These are phyloP conservation scores for Atlantisia rogersi DNA, from an alignment of 2,113 vertebrate genomes.

Conservation along the genomic window DNA sequence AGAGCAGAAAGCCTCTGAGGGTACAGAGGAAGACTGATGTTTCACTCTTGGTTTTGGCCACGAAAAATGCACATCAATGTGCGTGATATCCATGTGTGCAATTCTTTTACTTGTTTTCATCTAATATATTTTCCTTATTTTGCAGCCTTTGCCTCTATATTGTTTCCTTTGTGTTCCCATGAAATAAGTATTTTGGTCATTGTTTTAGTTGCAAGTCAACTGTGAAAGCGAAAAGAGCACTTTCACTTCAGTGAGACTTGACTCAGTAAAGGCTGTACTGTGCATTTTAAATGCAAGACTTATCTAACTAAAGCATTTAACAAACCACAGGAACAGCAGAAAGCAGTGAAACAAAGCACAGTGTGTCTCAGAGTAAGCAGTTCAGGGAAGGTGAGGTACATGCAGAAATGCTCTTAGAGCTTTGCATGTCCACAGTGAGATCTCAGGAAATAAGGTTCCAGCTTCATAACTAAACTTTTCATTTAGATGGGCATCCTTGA, in stretches of 20 bases:
- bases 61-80: neutral
- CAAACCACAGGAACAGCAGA: constrained; percentile 17
- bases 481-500: constrained; percentile 21
- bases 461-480: neutral
- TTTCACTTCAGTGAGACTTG: neutral
- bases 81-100: neutral
- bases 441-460: constrained; percentile 43
- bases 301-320: constrained; percentile 25
- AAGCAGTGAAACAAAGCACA: constrained; percentile 49
- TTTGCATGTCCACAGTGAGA: constrained; percentile 1
- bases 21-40: neutral
- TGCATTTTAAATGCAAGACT: neutral
- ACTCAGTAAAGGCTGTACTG: neutral
- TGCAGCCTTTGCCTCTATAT: neutral
- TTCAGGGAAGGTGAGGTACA: constrained; percentile 19
- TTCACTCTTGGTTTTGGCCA: neutral
- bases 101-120: neutral
- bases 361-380: neutral
- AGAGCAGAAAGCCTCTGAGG: neutral
- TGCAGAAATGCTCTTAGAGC: constrained; percentile 21
- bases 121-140: neutral
- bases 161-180: neutral
- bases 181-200: neutral
- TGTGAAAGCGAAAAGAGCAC: neutral
- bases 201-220: neutral